Evolutionary conservation across 2,797 vertebrate species (phyloP).

Genomic region (Sparidentex hasta): DNA sequence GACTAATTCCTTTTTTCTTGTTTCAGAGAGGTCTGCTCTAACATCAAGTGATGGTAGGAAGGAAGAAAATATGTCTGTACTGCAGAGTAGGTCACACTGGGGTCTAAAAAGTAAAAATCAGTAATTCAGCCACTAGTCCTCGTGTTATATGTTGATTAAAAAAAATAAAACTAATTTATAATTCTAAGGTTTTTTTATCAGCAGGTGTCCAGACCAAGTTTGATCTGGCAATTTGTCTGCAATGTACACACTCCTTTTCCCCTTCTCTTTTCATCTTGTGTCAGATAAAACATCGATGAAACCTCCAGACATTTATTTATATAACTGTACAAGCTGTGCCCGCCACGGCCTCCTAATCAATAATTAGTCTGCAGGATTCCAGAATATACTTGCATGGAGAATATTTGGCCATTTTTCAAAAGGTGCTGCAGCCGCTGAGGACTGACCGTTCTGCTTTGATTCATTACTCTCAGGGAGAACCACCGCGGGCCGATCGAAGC

Average conservation of each 20-base stretch:
- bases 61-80: not conserved
- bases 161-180: not conserved
- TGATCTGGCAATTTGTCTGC: constrained; percentile 11
- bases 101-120: not conserved
- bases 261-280: constrained; percentile 23
- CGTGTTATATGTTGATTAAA: not conserved
- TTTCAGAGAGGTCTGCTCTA: constrained; percentile 64
- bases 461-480: constrained; percentile 77
- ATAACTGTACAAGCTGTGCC: constrained; percentile 1
- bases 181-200: not conserved
- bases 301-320: constrained; percentile 45
- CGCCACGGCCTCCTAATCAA: constrained; percentile 51
- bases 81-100: not conserved
- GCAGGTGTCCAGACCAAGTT: not conserved
- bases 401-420: constrained; percentile 51
- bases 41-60: constrained; percentile 69
- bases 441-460: constrained; percentile 59
- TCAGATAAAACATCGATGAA: constrained; percentile 42
- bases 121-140: not conserved
- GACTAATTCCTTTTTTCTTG: constrained; percentile 28
- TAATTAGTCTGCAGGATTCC: constrained; percentile 50
- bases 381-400: constrained; percentile 19
- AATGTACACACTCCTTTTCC: constrained; percentile 14
- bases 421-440: constrained; percentile 27
- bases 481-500: constrained; percentile 64